Conservation (phyloP, 2,888 invertebrate species). For the Marasmarcha lunaedactyla region DNA sequence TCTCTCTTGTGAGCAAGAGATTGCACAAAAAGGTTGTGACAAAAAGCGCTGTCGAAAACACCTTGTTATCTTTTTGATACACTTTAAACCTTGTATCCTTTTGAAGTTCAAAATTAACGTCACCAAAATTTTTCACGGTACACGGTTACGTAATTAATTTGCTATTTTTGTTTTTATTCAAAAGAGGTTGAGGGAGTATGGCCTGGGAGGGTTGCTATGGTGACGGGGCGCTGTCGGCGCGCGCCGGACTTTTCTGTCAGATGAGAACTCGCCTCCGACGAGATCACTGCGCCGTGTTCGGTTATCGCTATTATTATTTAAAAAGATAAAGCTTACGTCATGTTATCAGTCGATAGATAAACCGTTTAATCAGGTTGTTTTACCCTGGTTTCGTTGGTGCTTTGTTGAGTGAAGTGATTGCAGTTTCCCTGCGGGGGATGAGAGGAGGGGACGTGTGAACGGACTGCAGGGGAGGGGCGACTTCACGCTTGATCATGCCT, state of each 20-base stretch:
- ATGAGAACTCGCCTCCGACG: conserved; percentile 47
- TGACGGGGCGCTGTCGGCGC: conserved; percentile 58
- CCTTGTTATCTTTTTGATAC: too few species aligned
- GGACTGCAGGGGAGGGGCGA: conserved; percentile 43
- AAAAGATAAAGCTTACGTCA: conserved; percentile 35
- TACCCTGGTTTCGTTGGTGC: conserved; percentile 1
- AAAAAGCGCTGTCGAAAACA: too few species aligned
- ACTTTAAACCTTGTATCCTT: too few species aligned
- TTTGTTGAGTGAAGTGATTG: conserved; percentile 36
- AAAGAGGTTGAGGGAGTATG: conserved; percentile 49
- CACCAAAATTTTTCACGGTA: conserved; percentile 42
- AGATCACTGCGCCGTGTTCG: conserved; percentile 40
- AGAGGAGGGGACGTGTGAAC: conserved; percentile 42
- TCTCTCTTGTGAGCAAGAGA: too few species aligned
- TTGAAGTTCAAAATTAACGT: conserved; percentile 40
- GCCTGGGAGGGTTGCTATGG: conserved; percentile 58
- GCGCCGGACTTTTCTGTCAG: conserved; percentile 57
- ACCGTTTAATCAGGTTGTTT: conserved; percentile 18
- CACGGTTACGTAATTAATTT: conserved; percentile 63
- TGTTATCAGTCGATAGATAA: conserved; percentile 26
- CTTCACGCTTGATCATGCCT: conserved; percentile 58
- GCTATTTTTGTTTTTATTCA: conserved; percentile 64
- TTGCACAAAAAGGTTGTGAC: too few species aligned
- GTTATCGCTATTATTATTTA: conserved; percentile 34
- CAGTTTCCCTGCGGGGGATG: conserved; percentile 40